Evolutionary conservation across 2,113 vertebrate species (phyloP), one percentile per base, ranked within the genome.

Genomic region (Epinephelus fuscoguttatus): DNA sequence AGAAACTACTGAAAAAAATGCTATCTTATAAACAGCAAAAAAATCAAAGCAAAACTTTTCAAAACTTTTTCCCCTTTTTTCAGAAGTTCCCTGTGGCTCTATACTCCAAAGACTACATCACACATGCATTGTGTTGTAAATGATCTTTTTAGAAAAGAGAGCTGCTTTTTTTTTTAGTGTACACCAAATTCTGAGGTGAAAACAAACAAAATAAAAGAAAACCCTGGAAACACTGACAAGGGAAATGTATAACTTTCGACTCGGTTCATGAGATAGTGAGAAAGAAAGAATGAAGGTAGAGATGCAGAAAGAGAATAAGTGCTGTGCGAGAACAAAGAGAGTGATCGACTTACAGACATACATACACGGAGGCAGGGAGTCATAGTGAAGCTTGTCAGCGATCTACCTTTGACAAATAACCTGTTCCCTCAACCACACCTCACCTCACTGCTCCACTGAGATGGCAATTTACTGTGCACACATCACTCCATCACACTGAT

Each of bases 381-480:
- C 42, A 49, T 25, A 15, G 55, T 64, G 72, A 21, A 56, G 30
- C 76, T 33, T 70, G 52, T 80, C 85, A 81, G 74, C 50, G 25
- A 59, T 60, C 45, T 63, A 33, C 33, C 62, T 87, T 61, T 73
- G 78, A 84, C 68, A 78, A 76, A 81, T 63, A 52, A 73, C 47
- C 73, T 80, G 71, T 71, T 40, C 52, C 68, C 42, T 61, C 61
- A 19, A 10, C 23, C n/a, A 70, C 85, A 66, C 59, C 60, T 69
- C 79, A 57, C 57, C 79, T 87, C 61, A 42, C 67, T 47, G 68
- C 84, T 70, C 42, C 74, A 63, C 72, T 55, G 69, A 81, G 62
- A 78, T 66, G 86, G 33, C 74, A 60, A 81, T 84, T 75, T 74
- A 70, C 62, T n/a, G 69, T 47, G 64, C 80, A 61, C 47, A 45